Conservation (phyloP, 2,113 vertebrate genomes). For the Acrocephalus arundinaceus region DNA sequence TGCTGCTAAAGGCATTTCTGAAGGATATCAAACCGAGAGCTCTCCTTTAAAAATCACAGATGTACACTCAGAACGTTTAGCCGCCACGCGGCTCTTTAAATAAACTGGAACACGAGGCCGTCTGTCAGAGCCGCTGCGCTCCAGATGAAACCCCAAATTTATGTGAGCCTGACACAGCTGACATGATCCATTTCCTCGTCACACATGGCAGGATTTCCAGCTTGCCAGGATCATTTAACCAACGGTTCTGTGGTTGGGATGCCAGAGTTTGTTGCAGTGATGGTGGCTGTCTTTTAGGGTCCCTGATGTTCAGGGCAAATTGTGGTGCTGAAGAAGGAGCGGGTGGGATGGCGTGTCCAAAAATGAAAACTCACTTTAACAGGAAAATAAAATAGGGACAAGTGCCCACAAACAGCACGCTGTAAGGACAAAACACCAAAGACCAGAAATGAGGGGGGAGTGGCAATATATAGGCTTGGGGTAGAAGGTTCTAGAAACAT, state of each 20-base stretch:
- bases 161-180: background rate
- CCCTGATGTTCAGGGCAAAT: background rate
- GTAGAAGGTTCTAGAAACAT: background rate
- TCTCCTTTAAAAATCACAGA: background rate
- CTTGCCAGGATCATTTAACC: background rate
- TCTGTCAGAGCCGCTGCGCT: background rate
- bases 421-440: background rate
- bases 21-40: background rate
- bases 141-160: background rate
- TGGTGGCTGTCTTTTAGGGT: background rate
- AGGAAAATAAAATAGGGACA: background rate
- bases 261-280: background rate
- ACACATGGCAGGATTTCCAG: slow-evolving; percentile 42
- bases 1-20: background rate
- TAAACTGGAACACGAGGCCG: background rate
- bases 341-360: background rate
- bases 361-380: background rate
- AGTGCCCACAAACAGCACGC: background rate
- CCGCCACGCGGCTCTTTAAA: background rate
- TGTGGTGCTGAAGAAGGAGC: background rate
- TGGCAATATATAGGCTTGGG: background rate
- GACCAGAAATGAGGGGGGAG: background rate
- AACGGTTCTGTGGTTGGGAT: background rate
- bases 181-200: background rate
- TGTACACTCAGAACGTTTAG: background rate